Evolutionary conservation across 2,113 vertebrate species (phyloP).

Genomic region (Petaurus breviceps): DNA sequence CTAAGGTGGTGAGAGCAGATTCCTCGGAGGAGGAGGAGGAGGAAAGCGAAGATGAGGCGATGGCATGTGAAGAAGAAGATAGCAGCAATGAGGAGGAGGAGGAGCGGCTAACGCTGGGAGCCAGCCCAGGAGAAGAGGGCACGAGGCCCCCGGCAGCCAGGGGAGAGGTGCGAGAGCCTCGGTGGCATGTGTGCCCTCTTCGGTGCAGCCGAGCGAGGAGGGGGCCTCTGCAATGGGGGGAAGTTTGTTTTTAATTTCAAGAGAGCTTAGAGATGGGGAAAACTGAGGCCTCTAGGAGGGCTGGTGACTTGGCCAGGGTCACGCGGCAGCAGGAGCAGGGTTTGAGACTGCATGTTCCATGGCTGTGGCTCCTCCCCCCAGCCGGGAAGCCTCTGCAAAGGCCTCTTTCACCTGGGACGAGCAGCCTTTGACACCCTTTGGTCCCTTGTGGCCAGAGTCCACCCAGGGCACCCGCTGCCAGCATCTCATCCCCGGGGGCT

Average conservation of each 20-base stretch:
- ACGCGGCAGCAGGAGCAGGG: rapidly evolving
- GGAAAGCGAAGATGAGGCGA: conserved; percentile 71
- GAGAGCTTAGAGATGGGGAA: background rate
- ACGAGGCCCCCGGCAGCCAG: background rate
- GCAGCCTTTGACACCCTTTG: background rate
- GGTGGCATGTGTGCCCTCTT: conserved; percentile 65
- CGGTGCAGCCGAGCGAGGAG: background rate
- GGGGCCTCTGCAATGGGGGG: rapidly evolving
- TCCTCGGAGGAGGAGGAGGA: conserved; percentile 61
- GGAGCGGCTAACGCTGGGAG: conserved; percentile 47
- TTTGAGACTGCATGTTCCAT: background rate
- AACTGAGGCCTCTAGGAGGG: background rate
- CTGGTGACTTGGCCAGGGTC: background rate
- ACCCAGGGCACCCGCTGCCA: background rate
- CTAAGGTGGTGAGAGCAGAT: conserved; percentile 87
- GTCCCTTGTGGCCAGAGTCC: background rate
- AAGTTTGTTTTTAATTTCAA: background rate
- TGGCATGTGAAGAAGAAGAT: conserved; percentile 64
- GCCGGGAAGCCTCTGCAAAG: rapidly evolving
- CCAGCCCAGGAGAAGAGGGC: conserved; percentile 35
- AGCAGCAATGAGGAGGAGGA: conserved; percentile 54
- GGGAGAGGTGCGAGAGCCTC: background rate
- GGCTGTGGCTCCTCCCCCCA: rapidly evolving
- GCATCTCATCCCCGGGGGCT: background rate
- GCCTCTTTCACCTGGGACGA: rapidly evolving